Percentiles rank a stretch among this genome's conserved stretches.
These are phyloP conservation scores for Periplaneta americana DNA, from an alignment of 1,140 invertebrate species.

Conservation along the genomic window DNA sequence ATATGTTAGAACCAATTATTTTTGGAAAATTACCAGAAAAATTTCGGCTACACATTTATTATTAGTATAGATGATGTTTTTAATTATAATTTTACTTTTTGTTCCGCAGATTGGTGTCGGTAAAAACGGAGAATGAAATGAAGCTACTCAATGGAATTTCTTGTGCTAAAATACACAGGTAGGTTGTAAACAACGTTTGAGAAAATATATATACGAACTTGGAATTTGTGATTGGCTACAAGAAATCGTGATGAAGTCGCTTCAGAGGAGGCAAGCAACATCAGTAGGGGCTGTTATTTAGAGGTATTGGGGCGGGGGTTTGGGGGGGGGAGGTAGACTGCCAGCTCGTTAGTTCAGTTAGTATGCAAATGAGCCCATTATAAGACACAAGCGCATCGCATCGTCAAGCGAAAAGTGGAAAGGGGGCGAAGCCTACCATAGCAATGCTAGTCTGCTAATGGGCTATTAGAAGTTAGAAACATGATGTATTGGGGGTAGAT, in stretches of 20 bases:
- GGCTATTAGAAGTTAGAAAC: background rate
- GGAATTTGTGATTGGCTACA: background rate
- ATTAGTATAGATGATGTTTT: background rate
- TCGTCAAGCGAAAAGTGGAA: background rate
- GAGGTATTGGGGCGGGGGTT: too few relatives aligned
- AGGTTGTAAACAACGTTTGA: too few relatives aligned
- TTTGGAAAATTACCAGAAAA: background rate
- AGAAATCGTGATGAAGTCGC: background rate
- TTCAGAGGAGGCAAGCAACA: background rate
- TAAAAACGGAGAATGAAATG: background rate
- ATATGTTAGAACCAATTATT: background rate
- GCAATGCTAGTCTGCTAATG: background rate
- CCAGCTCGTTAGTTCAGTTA: background rate
- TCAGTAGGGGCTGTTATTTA: too few relatives aligned
- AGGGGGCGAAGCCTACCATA: background rate
- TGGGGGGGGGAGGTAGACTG: background rate
- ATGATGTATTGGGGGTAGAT: background rate
- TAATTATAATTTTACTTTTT: too few relatives aligned
- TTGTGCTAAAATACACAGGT: background rate
- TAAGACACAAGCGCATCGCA: background rate
- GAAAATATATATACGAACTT: background rate
- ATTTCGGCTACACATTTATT: background rate
- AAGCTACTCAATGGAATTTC: background rate
- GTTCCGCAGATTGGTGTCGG: too few relatives aligned
- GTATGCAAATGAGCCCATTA: background rate